phyloP scores from a whole-genome alignment of 2,113 vertebrate genomes.

The Gadus macrocephalus region DNA sequence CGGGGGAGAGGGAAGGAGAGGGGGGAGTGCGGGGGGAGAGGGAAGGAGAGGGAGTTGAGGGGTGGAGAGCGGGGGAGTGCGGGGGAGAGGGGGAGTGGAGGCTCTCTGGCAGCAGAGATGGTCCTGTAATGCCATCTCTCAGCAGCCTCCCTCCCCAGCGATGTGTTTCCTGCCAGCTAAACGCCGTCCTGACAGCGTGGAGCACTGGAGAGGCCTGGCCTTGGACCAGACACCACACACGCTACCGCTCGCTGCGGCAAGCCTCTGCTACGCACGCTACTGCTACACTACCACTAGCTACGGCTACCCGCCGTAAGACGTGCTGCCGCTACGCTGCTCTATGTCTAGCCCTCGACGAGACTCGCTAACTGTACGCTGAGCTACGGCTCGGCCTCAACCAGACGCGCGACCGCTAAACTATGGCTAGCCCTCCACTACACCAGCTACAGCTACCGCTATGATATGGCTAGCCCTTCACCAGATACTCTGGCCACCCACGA shows the following conservation, averaged over 20 bases:
- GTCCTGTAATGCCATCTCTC: conserved; percentile 64
- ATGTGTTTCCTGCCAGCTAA: conserved; percentile 67
- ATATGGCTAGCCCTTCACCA: too few relatives aligned
- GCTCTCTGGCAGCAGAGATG: conserved; percentile 50
- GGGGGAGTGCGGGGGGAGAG: neutral
- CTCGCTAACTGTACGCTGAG: too few relatives aligned
- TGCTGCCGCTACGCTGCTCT: too few relatives aligned
- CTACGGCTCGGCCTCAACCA: too few relatives aligned
- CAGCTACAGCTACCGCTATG: too few relatives aligned
- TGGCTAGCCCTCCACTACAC: too few relatives aligned
- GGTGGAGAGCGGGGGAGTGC: neutral
- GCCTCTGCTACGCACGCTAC: conserved; percentile 38
- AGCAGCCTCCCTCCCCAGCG: conserved; percentile 42
- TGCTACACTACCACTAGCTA: conserved; percentile 12
- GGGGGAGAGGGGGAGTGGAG: conserved; percentile 28
- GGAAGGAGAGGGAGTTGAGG: neutral
- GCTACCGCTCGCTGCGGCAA: conserved; percentile 43
- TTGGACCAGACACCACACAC: conserved; percentile 46
- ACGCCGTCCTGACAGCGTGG: conserved; percentile 65
- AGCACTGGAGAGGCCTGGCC: conserved; percentile 60
- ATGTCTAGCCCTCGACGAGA: too few relatives aligned
- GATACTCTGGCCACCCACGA: too few relatives aligned
- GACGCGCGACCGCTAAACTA: too few relatives aligned
- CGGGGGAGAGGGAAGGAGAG: neutral
- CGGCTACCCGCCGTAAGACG: too few relatives aligned